These are phyloP conservation scores for Hirudo medicinalis DNA, from an alignment of 1,140 invertebrate genomes.

Conservation along the genomic window DNA sequence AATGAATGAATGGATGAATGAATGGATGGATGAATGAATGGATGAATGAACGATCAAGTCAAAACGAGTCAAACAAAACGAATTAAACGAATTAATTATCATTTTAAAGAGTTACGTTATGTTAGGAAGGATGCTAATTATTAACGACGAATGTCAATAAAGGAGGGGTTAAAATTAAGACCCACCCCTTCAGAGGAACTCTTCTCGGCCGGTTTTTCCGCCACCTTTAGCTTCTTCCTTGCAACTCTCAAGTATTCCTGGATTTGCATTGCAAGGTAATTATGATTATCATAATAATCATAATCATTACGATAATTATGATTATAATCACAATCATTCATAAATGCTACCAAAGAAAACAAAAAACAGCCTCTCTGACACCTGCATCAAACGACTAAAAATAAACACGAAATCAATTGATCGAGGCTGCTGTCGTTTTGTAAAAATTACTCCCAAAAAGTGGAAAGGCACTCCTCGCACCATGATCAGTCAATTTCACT, in stretches of 20 bases:
- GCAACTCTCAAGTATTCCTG: conserved; percentile 17
- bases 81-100: too few relatives aligned
- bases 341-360: too few relatives aligned
- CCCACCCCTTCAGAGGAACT: not conserved
- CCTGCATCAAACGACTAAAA: not conserved
- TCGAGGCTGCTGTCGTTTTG: too few relatives aligned
- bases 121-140: not conserved
- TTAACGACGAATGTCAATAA: not conserved
- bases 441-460: too few relatives aligned
- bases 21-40: too few relatives aligned
- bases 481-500: too few relatives aligned
- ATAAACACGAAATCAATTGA: conserved; percentile 34
- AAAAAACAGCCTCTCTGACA: too few relatives aligned
- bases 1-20: too few relatives aligned
- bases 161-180: not conserved
- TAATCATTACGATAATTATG: too few relatives aligned
- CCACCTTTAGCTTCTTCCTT: conserved; percentile 13
- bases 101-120: not conserved
- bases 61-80: too few relatives aligned
- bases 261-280: not conserved
- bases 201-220: conserved; percentile 1
- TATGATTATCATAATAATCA: not conserved
- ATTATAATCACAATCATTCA: not conserved
- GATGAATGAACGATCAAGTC: too few relatives aligned
- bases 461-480: too few relatives aligned